A percentile compares a stretch with the other conserved stretches of the same genome.
Conservation (phyloP, 1,140 invertebrate genomes). For the Caenorhabditis latens region DNA sequence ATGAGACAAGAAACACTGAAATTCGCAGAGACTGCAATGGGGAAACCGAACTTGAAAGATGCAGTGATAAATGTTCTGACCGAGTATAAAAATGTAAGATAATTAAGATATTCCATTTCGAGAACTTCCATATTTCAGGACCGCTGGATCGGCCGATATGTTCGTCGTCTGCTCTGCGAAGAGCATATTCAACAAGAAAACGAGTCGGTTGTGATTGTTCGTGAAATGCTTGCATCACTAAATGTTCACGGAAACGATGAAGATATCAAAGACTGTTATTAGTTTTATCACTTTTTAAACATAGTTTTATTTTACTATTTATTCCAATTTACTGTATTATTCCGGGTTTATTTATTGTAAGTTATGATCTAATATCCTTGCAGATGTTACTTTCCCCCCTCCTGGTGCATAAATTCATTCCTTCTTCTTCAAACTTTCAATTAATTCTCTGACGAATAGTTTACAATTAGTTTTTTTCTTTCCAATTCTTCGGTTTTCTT, state of each 20-base stretch:
- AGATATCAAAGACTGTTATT: slow-evolving; percentile 33
- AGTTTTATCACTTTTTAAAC: too few relatives aligned
- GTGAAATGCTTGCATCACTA: slow-evolving; percentile 29
- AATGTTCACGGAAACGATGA: slow-evolving; percentile 8
- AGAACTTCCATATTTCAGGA: not conserved
- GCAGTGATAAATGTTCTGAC: not conserved
- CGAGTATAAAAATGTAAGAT: slow-evolving; percentile 31
- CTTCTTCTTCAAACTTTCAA: not conserved
- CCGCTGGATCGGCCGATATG: slow-evolving; percentile 5
- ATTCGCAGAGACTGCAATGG: not conserved
- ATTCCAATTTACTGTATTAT: not conserved
- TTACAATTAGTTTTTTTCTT: not conserved
- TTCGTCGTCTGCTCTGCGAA: slow-evolving; percentile 14
- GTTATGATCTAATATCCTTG: not conserved
- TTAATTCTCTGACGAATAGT: not conserved
- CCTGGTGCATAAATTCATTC: not conserved
- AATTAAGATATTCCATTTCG: not conserved
- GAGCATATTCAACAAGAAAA: slow-evolving; percentile 1
- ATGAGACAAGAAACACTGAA: slow-evolving; percentile 8
- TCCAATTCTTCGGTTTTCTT: not conserved
- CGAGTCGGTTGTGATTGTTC: slow-evolving; percentile 26
- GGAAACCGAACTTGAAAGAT: slow-evolving; percentile 3
- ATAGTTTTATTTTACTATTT: not conserved
- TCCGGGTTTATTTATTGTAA: not conserved
- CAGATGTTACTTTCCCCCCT: not conserved